These are phyloP conservation scores for Polypedilum pembai DNA, from an alignment of 1,140 invertebrate genomes.

Conservation along the genomic window DNA sequence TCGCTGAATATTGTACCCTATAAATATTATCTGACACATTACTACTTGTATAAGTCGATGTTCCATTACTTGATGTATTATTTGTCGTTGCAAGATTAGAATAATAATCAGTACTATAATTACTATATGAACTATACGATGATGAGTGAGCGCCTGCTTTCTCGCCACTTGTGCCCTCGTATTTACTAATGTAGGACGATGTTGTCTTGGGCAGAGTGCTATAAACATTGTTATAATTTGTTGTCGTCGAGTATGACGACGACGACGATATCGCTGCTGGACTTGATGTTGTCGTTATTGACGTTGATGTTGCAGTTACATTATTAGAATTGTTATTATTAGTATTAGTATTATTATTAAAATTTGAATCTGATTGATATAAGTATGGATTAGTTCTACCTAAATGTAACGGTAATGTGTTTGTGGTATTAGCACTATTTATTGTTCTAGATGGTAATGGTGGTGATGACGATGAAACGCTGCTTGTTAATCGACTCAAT, in stretches of 20 bases:
- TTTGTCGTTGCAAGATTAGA: conserved; percentile 24
- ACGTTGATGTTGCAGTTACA: conserved; percentile 17
- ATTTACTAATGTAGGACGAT: conserved; percentile 34
- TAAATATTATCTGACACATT: conserved; percentile 40
- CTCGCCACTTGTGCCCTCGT: conserved; percentile 35
- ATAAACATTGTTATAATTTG: conserved; percentile 38
- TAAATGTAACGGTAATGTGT: conserved; percentile 30
- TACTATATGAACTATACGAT: conserved; percentile 3
- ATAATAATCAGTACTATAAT: conserved; percentile 13
- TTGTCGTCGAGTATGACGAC: neutral
- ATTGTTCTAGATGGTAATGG: conserved; percentile 35
- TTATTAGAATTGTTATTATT: too few species aligned
- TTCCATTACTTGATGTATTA: conserved; percentile 31
- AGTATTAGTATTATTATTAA: neutral
- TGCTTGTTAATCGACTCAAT: conserved; percentile 31
- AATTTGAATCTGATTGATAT: conserved; percentile 31
- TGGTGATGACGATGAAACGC: conserved; percentile 24
- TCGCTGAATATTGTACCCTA: conserved; percentile 42
- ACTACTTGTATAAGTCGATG: conserved; percentile 23
- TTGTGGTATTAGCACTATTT: conserved; percentile 34
- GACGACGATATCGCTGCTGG: conserved; percentile 26
- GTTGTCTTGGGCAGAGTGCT: conserved; percentile 40
- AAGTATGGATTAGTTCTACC: conserved; percentile 30
- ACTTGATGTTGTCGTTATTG: conserved; percentile 25
- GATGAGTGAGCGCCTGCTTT: conserved; percentile 32